phyloP scores from a whole-genome alignment of 2,797 vertebrate genomes.

The Sebastes minor region DNA sequence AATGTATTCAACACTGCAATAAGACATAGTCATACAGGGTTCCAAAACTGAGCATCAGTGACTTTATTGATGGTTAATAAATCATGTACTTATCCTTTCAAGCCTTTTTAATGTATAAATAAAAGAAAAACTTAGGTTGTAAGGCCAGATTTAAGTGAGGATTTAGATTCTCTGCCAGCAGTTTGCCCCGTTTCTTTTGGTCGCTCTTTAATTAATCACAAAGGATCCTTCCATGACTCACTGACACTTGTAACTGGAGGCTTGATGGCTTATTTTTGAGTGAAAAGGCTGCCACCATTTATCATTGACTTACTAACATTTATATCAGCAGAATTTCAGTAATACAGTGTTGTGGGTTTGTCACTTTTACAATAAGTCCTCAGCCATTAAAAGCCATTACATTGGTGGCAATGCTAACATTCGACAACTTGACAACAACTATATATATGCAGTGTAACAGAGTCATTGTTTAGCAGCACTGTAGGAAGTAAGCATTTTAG shows the following conservation, averaged over 20 bases:
- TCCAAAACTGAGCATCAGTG: background rate
- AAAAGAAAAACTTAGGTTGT: background rate
- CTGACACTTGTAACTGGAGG: background rate
- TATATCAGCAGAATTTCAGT: background rate
- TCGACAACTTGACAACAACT: background rate
- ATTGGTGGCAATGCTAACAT: background rate
- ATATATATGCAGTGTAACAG: background rate
- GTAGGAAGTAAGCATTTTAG: background rate
- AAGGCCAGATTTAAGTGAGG: background rate
- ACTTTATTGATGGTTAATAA: background rate
- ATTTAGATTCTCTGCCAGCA: background rate
- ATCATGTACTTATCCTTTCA: background rate
- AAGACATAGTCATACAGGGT: background rate
- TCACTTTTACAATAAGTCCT: background rate
- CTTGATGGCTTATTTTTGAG: background rate
- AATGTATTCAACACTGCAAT: background rate
- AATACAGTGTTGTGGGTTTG: background rate
- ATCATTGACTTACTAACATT: background rate
- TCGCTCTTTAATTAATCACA: background rate
- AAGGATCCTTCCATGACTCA: background rate
- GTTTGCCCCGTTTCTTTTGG: background rate
- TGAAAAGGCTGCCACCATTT: background rate
- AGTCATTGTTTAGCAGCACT: conserved; percentile 6
- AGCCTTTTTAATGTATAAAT: background rate
- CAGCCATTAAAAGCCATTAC: background rate